These are phyloP conservation scores for Halictus quadricinctus DNA, from an alignment of 2,888 invertebrate genomes.

Conservation along the genomic window DNA sequence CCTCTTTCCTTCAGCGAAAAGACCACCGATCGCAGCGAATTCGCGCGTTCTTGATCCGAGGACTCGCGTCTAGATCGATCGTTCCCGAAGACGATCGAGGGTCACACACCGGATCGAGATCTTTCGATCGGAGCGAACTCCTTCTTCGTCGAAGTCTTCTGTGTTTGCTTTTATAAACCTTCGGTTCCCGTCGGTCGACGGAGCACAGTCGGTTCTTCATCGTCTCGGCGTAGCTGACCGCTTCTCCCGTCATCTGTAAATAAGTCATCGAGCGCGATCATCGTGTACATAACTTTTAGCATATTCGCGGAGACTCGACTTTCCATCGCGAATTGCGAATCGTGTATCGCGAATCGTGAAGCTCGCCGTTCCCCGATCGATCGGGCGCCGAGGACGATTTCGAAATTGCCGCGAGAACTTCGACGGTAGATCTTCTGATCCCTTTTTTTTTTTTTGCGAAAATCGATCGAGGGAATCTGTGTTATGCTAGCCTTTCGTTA, in stretches of 20 bases:
- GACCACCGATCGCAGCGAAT: not conserved
- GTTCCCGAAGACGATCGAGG: not conserved
- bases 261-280: slow-evolving; percentile 66
- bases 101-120: not conserved
- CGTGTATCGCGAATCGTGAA: not conserved
- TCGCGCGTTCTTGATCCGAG: not conserved
- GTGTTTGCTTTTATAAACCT: slow-evolving; percentile 38
- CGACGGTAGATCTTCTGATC: not conserved
- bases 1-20: not conserved
- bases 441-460: not conserved
- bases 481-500: not conserved
- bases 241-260: slow-evolving; percentile 72
- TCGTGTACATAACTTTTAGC: slow-evolving; percentile 54
- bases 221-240: slow-evolving; percentile 50
- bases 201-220: slow-evolving; percentile 38
- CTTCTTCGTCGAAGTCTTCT: not conserved
- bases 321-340: not conserved
- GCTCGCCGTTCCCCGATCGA: not conserved
- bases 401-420: slow-evolving; percentile 1
- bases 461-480: not conserved
- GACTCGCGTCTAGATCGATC: slow-evolving; percentile 4
- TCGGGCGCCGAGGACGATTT: not conserved
- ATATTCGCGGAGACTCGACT: not conserved
- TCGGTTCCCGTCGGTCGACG: not conserved
- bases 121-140: not conserved